Evolutionary conservation across 2,113 vertebrate genomes (phyloP).

Genomic region (Cephalopterus ornatus): DNA sequence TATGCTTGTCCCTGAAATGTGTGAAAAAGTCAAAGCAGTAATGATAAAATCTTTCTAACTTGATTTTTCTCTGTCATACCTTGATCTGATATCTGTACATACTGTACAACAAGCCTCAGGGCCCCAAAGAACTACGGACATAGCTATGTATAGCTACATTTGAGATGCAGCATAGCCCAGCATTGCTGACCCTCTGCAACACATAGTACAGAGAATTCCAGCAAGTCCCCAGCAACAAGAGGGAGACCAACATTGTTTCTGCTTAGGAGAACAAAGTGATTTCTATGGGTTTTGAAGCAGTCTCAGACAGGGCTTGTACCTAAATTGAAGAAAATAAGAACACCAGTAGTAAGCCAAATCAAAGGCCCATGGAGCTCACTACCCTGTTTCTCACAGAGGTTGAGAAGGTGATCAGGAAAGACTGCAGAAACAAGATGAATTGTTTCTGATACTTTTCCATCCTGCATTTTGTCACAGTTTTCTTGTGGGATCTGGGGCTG

Average conservation of each 20-base stretch:
- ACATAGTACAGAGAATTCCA: neutral
- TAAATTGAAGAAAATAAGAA: neutral
- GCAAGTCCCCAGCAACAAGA: neutral
- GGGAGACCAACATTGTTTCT: neutral
- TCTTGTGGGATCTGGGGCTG: neutral
- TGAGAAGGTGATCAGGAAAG: neutral
- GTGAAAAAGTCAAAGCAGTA: neutral
- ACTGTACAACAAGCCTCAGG: neutral
- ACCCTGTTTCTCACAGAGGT: neutral
- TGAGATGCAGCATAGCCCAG: neutral
- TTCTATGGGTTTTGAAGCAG: neutral
- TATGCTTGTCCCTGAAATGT: neutral
- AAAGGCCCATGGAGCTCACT: neutral
- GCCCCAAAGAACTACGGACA: neutral
- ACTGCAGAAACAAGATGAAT: neutral
- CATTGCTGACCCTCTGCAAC: neutral
- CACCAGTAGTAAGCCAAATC: neutral
- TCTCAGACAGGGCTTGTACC: neutral
- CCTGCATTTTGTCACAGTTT: neutral
- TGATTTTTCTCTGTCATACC: neutral
- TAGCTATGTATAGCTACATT: neutral
- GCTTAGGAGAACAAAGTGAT: neutral
- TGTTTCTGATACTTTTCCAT: neutral
- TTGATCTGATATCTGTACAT: neutral
- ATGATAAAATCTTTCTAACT: neutral